Conservation (phyloP, 2,113 vertebrate species). For the Dascyllus trimaculatus region DNA sequence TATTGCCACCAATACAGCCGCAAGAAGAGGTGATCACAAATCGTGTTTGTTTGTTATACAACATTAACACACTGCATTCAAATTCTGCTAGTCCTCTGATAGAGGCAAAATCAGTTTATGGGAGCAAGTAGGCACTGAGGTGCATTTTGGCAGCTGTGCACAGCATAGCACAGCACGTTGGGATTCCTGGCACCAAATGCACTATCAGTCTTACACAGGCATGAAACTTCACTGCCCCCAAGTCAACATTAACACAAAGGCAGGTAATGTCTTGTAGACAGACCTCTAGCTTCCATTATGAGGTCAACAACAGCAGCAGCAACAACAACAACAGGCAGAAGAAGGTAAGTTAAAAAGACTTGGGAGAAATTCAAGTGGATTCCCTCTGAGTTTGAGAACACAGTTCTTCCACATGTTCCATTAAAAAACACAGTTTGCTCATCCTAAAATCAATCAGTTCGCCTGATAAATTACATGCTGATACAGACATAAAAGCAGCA, state of each 20-base stretch:
- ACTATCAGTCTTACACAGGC: slow-evolving; percentile 13
- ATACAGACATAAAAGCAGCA: slow-evolving; percentile 4
- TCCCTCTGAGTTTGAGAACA: background rate
- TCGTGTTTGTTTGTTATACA: slow-evolving; percentile 30
- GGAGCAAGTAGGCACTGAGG: slow-evolving; percentile 39
- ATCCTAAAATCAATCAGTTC: background rate
- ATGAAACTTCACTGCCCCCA: slow-evolving; percentile 28
- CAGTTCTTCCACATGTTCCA: background rate
- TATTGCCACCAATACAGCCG: slow-evolving; percentile 15
- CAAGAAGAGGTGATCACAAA: slow-evolving; percentile 33
- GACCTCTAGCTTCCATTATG: background rate
- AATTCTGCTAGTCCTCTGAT: slow-evolving; percentile 31
- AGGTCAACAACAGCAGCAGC: background rate
- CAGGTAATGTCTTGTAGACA: slow-evolving; percentile 25
- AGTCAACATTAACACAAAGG: slow-evolving; percentile 42
- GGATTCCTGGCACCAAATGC: slow-evolving; percentile 48
- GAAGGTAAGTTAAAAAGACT: slow-evolving; percentile 5
- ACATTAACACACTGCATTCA: slow-evolving; percentile 9
- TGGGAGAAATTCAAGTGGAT: background rate
- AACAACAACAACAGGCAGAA: background rate
- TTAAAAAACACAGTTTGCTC: background rate
- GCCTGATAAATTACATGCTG: background rate
- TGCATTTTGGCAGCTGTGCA: slow-evolving; percentile 50
- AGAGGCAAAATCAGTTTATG: slow-evolving; percentile 32
- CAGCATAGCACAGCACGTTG: slow-evolving; percentile 29